These are phyloP conservation scores for Otocyon megalotis DNA, from an alignment of 2,113 vertebrate genomes.

Conservation along the genomic window DNA sequence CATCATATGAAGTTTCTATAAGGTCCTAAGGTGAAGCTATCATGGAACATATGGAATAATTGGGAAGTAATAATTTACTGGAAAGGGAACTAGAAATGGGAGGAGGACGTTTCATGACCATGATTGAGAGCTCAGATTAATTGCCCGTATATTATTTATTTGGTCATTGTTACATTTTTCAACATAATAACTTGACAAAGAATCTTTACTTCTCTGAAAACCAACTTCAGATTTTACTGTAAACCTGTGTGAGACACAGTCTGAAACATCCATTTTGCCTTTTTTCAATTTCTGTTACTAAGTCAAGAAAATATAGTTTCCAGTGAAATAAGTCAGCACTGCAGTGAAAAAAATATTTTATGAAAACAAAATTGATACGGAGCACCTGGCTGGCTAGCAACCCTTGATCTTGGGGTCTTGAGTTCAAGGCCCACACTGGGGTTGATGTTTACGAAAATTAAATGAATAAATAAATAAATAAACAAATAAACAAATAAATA, in stretches of 20 bases:
- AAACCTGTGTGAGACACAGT: not conserved
- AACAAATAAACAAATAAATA: not conserved
- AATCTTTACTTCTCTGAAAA: not conserved
- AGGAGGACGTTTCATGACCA: not conserved
- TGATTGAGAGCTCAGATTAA: not conserved
- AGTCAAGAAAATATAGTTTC: constrained; percentile 8
- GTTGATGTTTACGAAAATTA: not conserved
- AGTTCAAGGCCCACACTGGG: not conserved
- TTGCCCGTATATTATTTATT: not conserved
- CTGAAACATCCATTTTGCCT: not conserved
- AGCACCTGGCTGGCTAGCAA: not conserved
- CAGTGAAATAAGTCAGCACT: constrained; percentile 10
- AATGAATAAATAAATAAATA: not conserved
- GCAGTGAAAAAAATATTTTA: not conserved
- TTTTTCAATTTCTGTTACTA: not conserved
- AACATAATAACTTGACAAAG: not conserved
- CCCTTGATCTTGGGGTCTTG: not conserved
- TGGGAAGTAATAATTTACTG: not conserved
- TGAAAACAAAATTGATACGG: not conserved
- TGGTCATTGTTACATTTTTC: constrained; percentile 23
- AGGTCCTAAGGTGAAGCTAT: not conserved
- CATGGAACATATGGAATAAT: not conserved
- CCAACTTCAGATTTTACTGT: not conserved
- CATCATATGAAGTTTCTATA: not conserved
- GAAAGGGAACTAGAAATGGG: not conserved